These are phyloP conservation scores for Chromobotia macracanthus DNA, from an alignment of 2,797 vertebrate genomes.

Conservation along the genomic window DNA sequence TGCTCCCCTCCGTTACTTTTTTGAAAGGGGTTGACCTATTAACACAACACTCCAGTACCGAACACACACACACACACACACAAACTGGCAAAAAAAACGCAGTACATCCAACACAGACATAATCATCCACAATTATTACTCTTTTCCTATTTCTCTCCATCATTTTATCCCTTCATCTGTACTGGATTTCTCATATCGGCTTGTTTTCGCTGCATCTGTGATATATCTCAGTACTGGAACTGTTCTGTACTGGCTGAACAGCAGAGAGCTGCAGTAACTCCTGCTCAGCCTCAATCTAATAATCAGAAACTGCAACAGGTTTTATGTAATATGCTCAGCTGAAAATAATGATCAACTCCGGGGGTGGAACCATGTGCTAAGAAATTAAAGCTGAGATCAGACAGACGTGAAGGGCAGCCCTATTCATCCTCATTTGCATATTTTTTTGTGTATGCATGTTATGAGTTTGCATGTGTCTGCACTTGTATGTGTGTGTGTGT, in stretches of 20 bases:
- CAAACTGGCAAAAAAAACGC: neutral
- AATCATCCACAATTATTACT: constrained; percentile 1
- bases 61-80: neutral
- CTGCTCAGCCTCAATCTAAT: neutral
- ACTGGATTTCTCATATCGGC: neutral
- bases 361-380: constrained; percentile 26
- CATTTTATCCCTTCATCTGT: neutral
- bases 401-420: constrained; percentile 21
- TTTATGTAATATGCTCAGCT: constrained; percentile 39
- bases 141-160: neutral
- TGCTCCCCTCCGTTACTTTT: neutral
- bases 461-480: constrained; percentile 3
- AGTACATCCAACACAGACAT: neutral
- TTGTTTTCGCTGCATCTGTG: neutral
- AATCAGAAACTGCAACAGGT: constrained; percentile 23
- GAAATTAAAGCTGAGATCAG: constrained; percentile 26
- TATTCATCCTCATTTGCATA: constrained; percentile 28
- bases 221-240: constrained; percentile 6
- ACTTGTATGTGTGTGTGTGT: constrained; percentile 33
- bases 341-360: constrained; percentile 20
- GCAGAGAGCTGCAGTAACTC: neutral
- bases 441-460: constrained; percentile 16
- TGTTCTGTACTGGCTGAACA: neutral
- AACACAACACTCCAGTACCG: neutral
- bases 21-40: neutral